A percentile compares a stretch with the other conserved stretches of the same genome.
Evolutionary conservation across 2,113 vertebrate genomes (phyloP).

Genomic region (Monopterus albus): DNA sequence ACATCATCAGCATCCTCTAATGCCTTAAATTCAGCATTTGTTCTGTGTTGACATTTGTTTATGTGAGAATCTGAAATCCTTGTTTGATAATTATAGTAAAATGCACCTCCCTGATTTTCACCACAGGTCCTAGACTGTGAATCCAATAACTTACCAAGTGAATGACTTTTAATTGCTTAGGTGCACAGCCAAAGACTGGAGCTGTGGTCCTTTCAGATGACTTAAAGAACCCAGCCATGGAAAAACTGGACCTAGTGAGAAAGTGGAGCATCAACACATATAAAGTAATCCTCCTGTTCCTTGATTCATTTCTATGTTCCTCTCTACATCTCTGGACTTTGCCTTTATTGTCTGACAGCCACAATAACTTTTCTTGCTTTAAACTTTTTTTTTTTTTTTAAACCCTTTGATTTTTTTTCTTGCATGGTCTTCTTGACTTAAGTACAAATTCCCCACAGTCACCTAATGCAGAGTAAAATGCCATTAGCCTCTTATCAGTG

Average conservation of each 20-base stretch:
- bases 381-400: not conserved
- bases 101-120: not conserved
- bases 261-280: conserved; percentile 99
- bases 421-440: not conserved
- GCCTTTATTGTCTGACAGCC: not conserved
- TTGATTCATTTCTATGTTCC: conserved; percentile 27
- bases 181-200: conserved; percentile 82
- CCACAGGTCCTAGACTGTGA: not conserved
- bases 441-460: not conserved
- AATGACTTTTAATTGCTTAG: conserved; percentile 63
- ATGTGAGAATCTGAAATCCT: not conserved
- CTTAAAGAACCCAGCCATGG: conserved; percentile 95
- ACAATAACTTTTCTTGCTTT: not conserved
- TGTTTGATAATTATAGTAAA: not conserved
- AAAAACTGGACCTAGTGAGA: conserved; percentile 95
- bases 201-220: conserved; percentile 94
- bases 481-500: not conserved
- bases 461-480: not conserved
- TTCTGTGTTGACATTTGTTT: not conserved
- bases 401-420: not conserved
- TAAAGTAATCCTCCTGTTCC: conserved; percentile 85
- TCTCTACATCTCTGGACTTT: not conserved
- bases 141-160: conserved; percentile 20
- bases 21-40: not conserved
- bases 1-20: not conserved